phyloP scores from a whole-genome alignment of 2,888 invertebrate species.

The Drosophila aldrichi region DNA sequence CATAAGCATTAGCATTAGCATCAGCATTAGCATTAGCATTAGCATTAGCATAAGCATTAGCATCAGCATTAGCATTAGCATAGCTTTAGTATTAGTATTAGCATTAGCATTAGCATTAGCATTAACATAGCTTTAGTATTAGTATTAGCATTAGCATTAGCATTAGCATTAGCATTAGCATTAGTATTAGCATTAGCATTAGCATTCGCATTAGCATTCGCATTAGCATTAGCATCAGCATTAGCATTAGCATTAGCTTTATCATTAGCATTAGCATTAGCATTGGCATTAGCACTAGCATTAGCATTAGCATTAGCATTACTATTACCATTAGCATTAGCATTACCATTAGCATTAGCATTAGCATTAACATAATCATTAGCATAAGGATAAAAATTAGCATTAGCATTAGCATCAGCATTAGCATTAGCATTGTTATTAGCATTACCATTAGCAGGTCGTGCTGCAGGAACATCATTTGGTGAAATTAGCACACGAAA shows the following conservation, averaged over 20 bases:
- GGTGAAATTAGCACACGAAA: conserved; percentile 28
- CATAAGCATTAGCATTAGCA: neutral
- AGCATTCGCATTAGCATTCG: neutral
- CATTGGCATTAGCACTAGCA: neutral
- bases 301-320: neutral
- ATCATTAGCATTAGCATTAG: neutral
- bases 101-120: neutral
- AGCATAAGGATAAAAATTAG: neutral
- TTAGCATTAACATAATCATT: neutral
- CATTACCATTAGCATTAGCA: neutral
- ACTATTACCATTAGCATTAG: neutral
- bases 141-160: neutral
- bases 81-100: neutral
- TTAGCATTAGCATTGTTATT: neutral
- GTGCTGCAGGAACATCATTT: neutral
- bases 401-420: neutral
- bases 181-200: neutral
- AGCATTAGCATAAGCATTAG: neutral
- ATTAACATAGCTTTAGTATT: neutral
- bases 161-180: no score
- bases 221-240: neutral
- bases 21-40: no score
- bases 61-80: neutral
- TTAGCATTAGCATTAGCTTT: neutral
- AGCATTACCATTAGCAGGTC: neutral